Conservation (phyloP, 2,888 invertebrate genomes). For the Cosmia trapezina region DNA sequence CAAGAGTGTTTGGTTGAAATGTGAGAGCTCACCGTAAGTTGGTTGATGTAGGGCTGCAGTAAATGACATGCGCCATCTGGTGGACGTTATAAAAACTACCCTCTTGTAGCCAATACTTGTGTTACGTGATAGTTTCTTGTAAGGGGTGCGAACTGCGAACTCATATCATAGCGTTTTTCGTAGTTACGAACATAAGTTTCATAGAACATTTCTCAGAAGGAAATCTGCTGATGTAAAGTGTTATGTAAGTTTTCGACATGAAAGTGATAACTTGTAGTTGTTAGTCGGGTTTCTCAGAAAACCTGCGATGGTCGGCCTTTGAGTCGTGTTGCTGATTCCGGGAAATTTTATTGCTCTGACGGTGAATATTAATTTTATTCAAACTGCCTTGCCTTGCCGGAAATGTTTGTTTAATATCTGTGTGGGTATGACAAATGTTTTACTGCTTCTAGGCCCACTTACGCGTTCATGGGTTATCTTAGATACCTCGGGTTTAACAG, state of each 20-base stretch:
- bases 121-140: constrained; percentile 87
- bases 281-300: constrained; percentile 31
- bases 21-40: constrained; percentile 64
- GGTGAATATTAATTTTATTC: constrained; percentile 50
- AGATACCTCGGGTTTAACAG: no score
- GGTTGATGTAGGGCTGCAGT: constrained; percentile 80
- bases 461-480: no score
- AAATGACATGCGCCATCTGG: constrained; percentile 89
- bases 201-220: constrained; percentile 15
- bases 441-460: background rate
- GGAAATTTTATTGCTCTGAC: constrained; percentile 30
- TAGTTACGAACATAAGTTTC: constrained; percentile 34
- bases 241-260: constrained; percentile 40
- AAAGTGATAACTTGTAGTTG: constrained; percentile 47
- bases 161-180: constrained; percentile 60
- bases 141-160: constrained; percentile 73
- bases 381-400: constrained; percentile 17
- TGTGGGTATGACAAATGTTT: constrained; percentile 6
- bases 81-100: constrained; percentile 87
- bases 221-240: constrained; percentile 18
- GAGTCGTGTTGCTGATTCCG: constrained; percentile 30
- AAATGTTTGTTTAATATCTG: constrained; percentile 28
- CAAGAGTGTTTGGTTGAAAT: constrained; percentile 30
- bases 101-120: constrained; percentile 82
- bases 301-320: constrained; percentile 28